Evolutionary conservation across 2,888 invertebrate genomes (phyloP), one percentile per base, ranked within the genome.

Genomic region (Cantharis rustica): DNA sequence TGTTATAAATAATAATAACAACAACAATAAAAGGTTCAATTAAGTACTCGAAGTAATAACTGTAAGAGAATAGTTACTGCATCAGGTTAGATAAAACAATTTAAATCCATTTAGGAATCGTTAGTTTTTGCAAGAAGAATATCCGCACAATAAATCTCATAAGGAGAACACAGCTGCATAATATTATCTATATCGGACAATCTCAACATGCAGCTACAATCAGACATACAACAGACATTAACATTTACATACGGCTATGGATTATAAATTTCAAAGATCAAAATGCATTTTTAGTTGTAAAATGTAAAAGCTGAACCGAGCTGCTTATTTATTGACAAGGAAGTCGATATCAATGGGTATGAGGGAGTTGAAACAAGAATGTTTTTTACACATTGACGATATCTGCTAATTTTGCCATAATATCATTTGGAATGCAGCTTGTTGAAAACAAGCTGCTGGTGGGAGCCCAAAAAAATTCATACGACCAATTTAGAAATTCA

Each of bases 181-280:
- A 74, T 71, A 68, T 72, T 79, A 79, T 79, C 79, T 79, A 79
- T 79, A 64, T 79, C 79, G 79, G 79, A 79, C 79, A 77, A 79
- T 79, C 79, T 77, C 68, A 72, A 77, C 79, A 79, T 79, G 79
- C 70, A 73, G 72, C 73, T 73, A 77, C 70, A 75, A 75, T 77
- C 77, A 70, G 77, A 75, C 77, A 61, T 76, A 72, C 72, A 75
- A 68, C 72, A 75, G 73, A 77, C 75, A 68, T 72, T 72, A 63
- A 69, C 75, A 77, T 77, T 77, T 77, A 75, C 75, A 75, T 75
- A 69, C 64, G 71, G 47, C 69, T 75, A 75, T 77, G 72, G 69
- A 71, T 77, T 77, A 77, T 70, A 62, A 70, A 70, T 72, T 72
- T 75, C 75, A 69, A 61, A 23, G 69, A 75, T 72, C 72, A 23